Base-by-base conservation (phyloP, 2,113 vertebrate species). In the Callionymus lyra region DNA sequence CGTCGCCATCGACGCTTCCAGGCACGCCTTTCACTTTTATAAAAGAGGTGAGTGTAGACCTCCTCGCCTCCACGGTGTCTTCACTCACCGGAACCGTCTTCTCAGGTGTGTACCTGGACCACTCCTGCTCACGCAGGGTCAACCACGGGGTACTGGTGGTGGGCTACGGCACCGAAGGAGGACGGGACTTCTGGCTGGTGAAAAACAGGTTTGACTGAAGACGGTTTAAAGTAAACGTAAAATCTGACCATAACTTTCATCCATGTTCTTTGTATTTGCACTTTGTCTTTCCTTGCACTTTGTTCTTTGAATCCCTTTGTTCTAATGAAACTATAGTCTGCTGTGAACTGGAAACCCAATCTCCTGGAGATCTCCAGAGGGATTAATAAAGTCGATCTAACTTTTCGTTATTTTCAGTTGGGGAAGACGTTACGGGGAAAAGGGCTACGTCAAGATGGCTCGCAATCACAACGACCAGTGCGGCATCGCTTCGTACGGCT, bases 141-240 rank as follows among this genome's bases (percentile, higher is more conserved):
- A 91, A 90, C 47, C 92, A 94, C 0, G 88, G 4, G 0, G 82
- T 88, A 1, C 45, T 94, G 0, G 82, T 58, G 9, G 41, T 89
- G 1, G 91, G 90, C 2, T 94, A 92, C 0, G 89, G 89, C 15
- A 84, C 39, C 2, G 60, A 84, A 1, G 11, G 60, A 0, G 79
- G 82, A 10, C 77, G 80, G 6, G 90, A 92, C 2, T 93, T 73
- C 9, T 93, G 91, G 91, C 82, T 93, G 2, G 64, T 93, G 58
- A 93, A 94, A 60, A 93, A 93, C 82, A 91, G 90, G 90, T 90
- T 62, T 6, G 14, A 16, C 16, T 36, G 6, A 12, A 17, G 16
- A 11, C 16, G 17, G 12, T 18, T 15, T 16, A 2, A 10, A 6
- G n/a, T n/a, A n/a, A n/a, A n/a, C n/a, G n/a, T n/a, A n/a, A n/a